Base-by-base conservation (phyloP, 1,140 invertebrate species). In the Euschistus heros region DNA sequence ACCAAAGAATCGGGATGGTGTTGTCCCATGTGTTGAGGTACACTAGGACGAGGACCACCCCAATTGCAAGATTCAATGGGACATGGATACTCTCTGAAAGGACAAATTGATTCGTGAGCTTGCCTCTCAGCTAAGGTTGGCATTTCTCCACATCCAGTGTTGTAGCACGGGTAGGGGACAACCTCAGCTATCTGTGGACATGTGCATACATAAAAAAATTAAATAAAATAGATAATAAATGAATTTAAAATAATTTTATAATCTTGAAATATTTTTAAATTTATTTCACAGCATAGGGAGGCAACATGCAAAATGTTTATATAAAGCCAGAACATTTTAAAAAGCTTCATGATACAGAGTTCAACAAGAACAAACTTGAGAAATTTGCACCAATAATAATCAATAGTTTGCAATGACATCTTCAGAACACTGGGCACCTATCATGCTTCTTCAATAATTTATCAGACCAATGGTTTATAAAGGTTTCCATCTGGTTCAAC, bases 61-160 rank as follows among this genome's bases (percentile, higher is more conserved):
- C 70, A 71, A 44, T 42, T 37, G 57, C 70, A 71, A 54, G 59
- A 42, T 13, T 42, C 27, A 22, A 70, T 57, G 37, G 70, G 57
- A 52, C 70, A 71, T 14, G 42, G 60, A 50, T 71, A 70, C 15
- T 66, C 60, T 24, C 69, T 66, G 47, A 63, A 70, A 4, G 47
- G 54, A 62, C 70, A 71, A 47, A 68, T 67, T 24, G 57, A 42
- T 62, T 71, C 70, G 20, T 71, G 70, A 5, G 55, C 22, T 20
- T 66, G 60, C 66, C 70, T 71, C 44, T 67, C 66, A 15, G 33
- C 13, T 8, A 68, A 18, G 17, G 64, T 61, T 37, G 70, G 52
- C 33, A 67, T 63, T 14, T 27, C 63, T 15, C 55, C 27, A 42
- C 70, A 71, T 0, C 70, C 70, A 24, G 63, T 60, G 18, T 50